Percentiles rank a stretch among this genome's conserved stretches.
These are phyloP conservation scores for Montipora capricornis DNA, from an alignment of 64 coral and sea anemone species.

Conservation along the genomic window DNA sequence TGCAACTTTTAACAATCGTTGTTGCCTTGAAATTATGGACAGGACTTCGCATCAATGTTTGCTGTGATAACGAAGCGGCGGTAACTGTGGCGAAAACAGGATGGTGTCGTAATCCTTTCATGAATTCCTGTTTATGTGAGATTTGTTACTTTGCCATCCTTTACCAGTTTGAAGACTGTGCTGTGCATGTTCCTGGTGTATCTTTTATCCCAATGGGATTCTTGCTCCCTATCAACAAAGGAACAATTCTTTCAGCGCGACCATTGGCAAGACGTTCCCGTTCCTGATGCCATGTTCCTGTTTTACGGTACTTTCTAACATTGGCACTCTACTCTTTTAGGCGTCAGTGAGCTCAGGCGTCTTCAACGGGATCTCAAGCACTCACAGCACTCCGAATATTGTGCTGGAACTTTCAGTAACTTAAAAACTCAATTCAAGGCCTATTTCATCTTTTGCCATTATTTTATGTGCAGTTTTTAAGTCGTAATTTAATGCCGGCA, in stretches of 20 bases:
- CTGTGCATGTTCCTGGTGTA: conserved; percentile 33
- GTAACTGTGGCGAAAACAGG: conserved; percentile 57
- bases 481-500: neutral
- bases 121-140: conserved; percentile 42
- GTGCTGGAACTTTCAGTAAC: conserved; percentile 38
- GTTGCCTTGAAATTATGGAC: conserved; percentile 53
- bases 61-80: conserved; percentile 47
- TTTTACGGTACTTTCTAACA: conserved; percentile 11
- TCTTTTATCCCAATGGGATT: conserved; percentile 31
- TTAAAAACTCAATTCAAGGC: conserved; percentile 21
- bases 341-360: neutral
- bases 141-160: conserved; percentile 30
- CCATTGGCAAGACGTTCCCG: neutral
- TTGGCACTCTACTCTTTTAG: neutral
- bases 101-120: conserved; percentile 15
- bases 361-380: conserved; percentile 8
- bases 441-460: conserved; percentile 23
- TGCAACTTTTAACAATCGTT: conserved; percentile 38
- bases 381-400: conserved; percentile 9
- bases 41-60: conserved; percentile 19
- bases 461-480: conserved; percentile 14
- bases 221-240: neutral
- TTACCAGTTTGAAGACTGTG: conserved; percentile 9
- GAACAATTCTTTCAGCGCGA: neutral
- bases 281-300: neutral